A percentile compares a stretch with the other conserved stretches of the same genome.
These are phyloP conservation scores for Clarias magur DNA, from an alignment of 2,113 vertebrate genomes.

Conservation along the genomic window DNA sequence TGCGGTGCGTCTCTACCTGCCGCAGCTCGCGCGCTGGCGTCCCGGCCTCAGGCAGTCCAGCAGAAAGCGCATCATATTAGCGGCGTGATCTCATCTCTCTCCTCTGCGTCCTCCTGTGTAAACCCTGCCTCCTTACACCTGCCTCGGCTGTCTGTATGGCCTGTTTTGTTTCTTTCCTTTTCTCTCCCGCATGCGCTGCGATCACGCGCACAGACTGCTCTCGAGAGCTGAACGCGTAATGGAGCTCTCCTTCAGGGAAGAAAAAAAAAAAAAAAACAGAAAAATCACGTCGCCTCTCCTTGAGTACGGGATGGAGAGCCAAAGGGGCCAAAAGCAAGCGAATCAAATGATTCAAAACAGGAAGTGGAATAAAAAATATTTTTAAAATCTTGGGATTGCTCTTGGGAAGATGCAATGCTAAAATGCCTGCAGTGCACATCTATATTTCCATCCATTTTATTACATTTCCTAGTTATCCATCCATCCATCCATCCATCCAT, in stretches of 20 bases:
- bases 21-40: slow-evolving; percentile 42
- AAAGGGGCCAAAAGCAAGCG: neutral
- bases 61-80: slow-evolving; percentile 56
- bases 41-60: slow-evolving; percentile 56
- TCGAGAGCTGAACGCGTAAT: neutral
- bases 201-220: neutral
- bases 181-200: neutral
- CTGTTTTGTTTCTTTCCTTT: neutral
- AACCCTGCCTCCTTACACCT: neutral
- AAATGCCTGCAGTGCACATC: neutral
- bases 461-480: too few species aligned
- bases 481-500: too few species aligned
- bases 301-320: slow-evolving; percentile 10
- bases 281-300: slow-evolving; percentile 20
- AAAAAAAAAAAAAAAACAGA: neutral
- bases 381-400: too few species aligned
- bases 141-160: neutral
- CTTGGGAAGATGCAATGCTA: neutral
- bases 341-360: neutral
- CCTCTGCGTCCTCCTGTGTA: neutral
- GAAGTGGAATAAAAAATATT: neutral
- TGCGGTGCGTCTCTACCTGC: slow-evolving; percentile 22
- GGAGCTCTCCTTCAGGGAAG: neutral
- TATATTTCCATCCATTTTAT: too few species aligned
- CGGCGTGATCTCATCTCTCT: slow-evolving; percentile 6